Evolutionary conservation across 2,797 vertebrate genomes (phyloP).

Genomic region (Dromococcyx pavoninus): DNA sequence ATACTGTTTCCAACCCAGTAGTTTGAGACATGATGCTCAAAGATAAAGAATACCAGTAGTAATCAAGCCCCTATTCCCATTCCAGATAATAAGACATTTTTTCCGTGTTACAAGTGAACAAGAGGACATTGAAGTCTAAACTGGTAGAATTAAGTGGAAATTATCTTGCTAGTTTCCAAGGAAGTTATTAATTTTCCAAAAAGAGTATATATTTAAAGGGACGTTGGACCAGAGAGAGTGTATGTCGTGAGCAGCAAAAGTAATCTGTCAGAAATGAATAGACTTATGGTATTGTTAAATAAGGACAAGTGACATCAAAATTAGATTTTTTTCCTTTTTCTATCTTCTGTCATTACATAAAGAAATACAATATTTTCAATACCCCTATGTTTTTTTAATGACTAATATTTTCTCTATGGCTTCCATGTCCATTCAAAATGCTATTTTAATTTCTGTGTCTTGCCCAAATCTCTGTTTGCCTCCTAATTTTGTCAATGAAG

Average conservation of each 20-base stretch:
- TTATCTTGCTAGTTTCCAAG: neutral
- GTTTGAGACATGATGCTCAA: neutral
- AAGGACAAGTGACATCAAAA: neutral
- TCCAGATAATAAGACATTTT: constrained; percentile 4
- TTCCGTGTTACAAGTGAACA: constrained; percentile 4
- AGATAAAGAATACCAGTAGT: neutral
- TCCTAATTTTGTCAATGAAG: neutral
- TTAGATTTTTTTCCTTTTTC: neutral
- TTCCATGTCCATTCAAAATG: neutral
- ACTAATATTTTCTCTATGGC: neutral
- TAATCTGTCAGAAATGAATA: neutral
- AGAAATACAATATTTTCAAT: neutral
- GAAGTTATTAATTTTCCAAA: neutral
- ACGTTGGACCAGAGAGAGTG: neutral
- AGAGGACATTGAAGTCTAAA: constrained; percentile 17
- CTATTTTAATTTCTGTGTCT: neutral
- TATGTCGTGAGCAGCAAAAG: neutral
- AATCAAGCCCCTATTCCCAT: neutral
- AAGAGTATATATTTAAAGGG: neutral
- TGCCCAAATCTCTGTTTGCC: neutral
- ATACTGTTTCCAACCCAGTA: neutral
- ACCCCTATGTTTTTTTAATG: neutral
- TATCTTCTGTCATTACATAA: neutral
- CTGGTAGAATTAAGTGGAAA: neutral
- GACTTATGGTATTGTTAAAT: neutral